Evolutionary conservation across 2,888 invertebrate genomes (phyloP).

Genomic region (Leucophenga maculata): DNA sequence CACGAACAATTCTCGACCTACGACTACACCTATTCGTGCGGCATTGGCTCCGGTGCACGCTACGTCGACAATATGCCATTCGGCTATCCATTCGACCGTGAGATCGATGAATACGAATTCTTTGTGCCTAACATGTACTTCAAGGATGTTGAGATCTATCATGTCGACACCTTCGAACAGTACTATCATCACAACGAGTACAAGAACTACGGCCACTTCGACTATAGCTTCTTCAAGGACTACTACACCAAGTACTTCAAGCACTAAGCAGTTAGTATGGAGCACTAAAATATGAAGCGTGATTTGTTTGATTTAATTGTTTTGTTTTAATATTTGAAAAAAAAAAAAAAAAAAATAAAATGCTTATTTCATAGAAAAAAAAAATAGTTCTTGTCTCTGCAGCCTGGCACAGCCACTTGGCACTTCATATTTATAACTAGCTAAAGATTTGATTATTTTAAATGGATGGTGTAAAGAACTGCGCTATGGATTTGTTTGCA

Average conservation of each 20-base stretch:
- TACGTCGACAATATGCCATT: slow-evolving; percentile 77
- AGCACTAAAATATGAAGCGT: not conserved
- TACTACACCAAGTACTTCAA: slow-evolving; percentile 59
- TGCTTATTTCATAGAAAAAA: slow-evolving; percentile 1
- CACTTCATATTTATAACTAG: not conserved
- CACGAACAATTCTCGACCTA: slow-evolving; percentile 71
- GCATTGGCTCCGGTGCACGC: slow-evolving; percentile 75
- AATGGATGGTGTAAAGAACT: slow-evolving; percentile 59
- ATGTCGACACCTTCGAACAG: slow-evolving; percentile 73
- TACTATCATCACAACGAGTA: slow-evolving; percentile 57
- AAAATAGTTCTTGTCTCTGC: not conserved
- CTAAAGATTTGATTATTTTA: slow-evolving; percentile 19
- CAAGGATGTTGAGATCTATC: slow-evolving; percentile 78
- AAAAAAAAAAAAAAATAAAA: slow-evolving; percentile 10
- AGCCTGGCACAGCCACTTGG: slow-evolving; percentile 12
- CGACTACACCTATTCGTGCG: slow-evolving; percentile 73
- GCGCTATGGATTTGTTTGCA: slow-evolving; percentile 55
- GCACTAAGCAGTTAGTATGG: slow-evolving; percentile 32
- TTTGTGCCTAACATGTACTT: slow-evolving; percentile 80
- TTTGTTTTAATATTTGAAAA: not conserved
- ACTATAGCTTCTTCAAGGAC: slow-evolving; percentile 57
- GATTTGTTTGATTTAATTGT: not conserved
- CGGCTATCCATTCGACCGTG: slow-evolving; percentile 84
- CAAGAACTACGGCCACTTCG: slow-evolving; percentile 60
- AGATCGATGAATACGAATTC: slow-evolving; percentile 76